Conservation (phyloP, 2,113 vertebrate species). For the Cavia aperea region DNA sequence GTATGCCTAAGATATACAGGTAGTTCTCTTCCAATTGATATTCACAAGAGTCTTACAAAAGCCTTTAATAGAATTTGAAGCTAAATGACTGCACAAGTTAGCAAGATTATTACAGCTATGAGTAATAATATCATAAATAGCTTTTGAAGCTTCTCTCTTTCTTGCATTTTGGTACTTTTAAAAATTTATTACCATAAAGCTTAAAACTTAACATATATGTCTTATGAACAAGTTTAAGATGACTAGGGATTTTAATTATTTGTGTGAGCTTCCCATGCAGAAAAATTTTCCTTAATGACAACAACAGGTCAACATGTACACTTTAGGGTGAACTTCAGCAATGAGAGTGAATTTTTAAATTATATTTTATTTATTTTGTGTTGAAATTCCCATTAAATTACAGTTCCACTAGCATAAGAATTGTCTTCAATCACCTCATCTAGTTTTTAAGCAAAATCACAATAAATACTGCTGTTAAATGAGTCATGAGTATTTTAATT, state of each 20-base stretch:
- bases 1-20: neutral
- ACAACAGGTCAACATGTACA: neutral
- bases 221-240: neutral
- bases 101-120: neutral
- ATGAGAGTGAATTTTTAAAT: neutral
- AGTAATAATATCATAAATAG: neutral
- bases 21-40: neutral
- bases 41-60: neutral
- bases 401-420: neutral
- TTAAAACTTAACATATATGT: neutral
- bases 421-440: neutral
- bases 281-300: neutral
- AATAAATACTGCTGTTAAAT: neutral
- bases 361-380: neutral
- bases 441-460: neutral
- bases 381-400: neutral
- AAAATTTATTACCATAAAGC: neutral
- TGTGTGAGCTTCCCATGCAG: neutral
- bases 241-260: neutral
- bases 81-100: neutral
- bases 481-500: neutral
- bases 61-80: neutral
- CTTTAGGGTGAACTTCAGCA: accelerated
- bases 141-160: neutral
- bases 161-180: neutral